Conservation (phyloP, 2,113 vertebrate species). For the Dicentrarchus labrax region DNA sequence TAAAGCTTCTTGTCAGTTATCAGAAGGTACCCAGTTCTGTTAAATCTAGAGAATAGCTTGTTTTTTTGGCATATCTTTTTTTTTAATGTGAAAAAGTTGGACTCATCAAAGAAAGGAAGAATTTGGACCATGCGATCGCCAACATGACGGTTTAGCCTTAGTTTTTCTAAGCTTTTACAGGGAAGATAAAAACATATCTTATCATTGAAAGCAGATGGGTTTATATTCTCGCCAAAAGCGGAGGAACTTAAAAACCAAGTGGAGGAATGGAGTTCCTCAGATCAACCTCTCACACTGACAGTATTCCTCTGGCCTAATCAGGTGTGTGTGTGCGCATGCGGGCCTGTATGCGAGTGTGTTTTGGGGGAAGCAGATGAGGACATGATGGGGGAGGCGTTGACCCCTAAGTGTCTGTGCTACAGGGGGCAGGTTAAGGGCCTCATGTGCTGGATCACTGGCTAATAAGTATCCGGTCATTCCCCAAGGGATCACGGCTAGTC, state of each 20-base stretch:
- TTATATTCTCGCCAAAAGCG: conserved; percentile 7
- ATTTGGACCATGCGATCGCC: not conserved
- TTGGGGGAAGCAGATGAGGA: conserved; percentile 25
- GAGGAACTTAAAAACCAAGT: not conserved
- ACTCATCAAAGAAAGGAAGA: too few species aligned
- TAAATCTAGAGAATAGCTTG: not conserved
- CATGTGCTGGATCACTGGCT: conserved; percentile 58
- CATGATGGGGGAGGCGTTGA: conserved; percentile 18
- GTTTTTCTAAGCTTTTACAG: not conserved
- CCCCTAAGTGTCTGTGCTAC: conserved; percentile 46
- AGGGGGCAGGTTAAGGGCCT: conserved; percentile 45
- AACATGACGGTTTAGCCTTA: not conserved
- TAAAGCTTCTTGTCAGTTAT: too few species aligned
- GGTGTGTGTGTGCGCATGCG: conserved; percentile 8
- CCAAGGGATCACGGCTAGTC: conserved; percentile 10
- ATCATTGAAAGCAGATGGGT: conserved; percentile 2
- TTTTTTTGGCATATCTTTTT: not conserved
- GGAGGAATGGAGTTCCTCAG: not conserved
- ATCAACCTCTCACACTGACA: not conserved
- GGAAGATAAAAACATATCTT: not conserved
- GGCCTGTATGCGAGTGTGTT: not conserved
- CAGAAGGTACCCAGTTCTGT: not conserved
- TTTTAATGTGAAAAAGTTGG: not conserved
- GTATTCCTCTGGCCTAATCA: not conserved
- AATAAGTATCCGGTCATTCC: conserved; percentile 58